Base-by-base conservation (phyloP, 2,888 invertebrate genomes). In the Pollenia labialis region DNA sequence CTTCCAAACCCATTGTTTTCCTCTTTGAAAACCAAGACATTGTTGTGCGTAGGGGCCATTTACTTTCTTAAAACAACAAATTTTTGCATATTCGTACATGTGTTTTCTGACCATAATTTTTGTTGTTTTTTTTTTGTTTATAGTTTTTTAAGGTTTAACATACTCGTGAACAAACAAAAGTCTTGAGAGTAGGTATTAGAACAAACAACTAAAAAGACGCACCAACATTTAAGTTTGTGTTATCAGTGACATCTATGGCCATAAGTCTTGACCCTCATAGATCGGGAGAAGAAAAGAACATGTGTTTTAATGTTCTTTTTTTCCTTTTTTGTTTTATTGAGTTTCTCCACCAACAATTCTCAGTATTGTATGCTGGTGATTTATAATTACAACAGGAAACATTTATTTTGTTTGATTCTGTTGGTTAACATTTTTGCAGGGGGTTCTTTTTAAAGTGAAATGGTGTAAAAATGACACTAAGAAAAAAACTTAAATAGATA, bases 221-320 rank as follows among this genome's bases (percentile, higher is more conserved):
- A 58, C 50, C 50, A 76, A 81, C 52, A 48, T 84, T 9, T 52
- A 48, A 66, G 32, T 32, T 46, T 79, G 52, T 60, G 58, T 87
- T 87, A 87, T 87, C 86, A 18, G 42, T 80, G 86, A 87, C 83
- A 87, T 87, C 86, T 80, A 52, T 81, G 80, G 80, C 83, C 83
- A 87, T 81, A 87, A 87, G 86, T 87, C 86, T 87, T 87, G 86
- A 87, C 86, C 86, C 86, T 87, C 80, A 81, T 87, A 16, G 66
- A 60, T 42, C n/a, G 40, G 42, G 11, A 71, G 40, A 50, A 64
- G 44, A 52, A 58, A 58, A 85, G 48, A 83, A 86, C 86, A 83
- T 80, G 66, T 86, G 80, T 83, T 85, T 50, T 58, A 8, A 6
- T 42, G 14, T 7, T 4, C 12, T 14, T 10, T 44, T 52, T 44